These are phyloP conservation scores for Dendronephthya gigantea DNA, from an alignment of 64 coral and sea anemone species.

Conservation along the genomic window DNA sequence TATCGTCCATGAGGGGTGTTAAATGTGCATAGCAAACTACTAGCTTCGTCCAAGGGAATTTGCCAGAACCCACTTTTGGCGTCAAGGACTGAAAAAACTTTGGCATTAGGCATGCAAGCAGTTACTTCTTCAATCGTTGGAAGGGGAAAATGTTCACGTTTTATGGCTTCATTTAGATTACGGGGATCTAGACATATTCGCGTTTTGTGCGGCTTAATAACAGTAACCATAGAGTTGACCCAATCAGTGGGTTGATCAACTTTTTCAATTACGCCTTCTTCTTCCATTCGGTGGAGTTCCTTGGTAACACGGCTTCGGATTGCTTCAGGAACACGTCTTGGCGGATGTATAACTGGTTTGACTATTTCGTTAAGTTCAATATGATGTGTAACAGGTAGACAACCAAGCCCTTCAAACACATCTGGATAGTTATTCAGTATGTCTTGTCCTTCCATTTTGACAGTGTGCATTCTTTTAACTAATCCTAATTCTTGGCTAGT, in stretches of 20 bases:
- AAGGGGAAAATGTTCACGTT: neutral
- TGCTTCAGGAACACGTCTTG: neutral
- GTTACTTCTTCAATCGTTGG: constrained; percentile 6
- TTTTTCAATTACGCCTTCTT: neutral
- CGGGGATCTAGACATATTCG: neutral
- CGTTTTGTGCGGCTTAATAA: neutral
- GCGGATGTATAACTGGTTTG: neutral
- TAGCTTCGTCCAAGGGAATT: neutral
- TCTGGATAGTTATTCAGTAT: constrained; percentile 12
- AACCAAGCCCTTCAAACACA: neutral
- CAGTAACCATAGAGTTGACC: constrained; percentile 3
- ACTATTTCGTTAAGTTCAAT: neutral
- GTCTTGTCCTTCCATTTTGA: neutral
- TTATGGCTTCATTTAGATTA: neutral
- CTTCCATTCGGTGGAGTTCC: constrained; percentile 1
- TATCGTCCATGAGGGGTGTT: neutral
- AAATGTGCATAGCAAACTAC: neutral
- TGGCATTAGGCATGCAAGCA: neutral
- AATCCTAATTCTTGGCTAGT: neutral
- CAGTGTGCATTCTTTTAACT: neutral
- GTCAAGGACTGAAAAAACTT: neutral
- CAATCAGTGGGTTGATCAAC: neutral
- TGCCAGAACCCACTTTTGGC: constrained; percentile 3
- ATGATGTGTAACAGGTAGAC: neutral
- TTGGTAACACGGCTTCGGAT: neutral